Conservation (phyloP, 2,888 invertebrate species). For the Opisthograptis luteolata region DNA sequence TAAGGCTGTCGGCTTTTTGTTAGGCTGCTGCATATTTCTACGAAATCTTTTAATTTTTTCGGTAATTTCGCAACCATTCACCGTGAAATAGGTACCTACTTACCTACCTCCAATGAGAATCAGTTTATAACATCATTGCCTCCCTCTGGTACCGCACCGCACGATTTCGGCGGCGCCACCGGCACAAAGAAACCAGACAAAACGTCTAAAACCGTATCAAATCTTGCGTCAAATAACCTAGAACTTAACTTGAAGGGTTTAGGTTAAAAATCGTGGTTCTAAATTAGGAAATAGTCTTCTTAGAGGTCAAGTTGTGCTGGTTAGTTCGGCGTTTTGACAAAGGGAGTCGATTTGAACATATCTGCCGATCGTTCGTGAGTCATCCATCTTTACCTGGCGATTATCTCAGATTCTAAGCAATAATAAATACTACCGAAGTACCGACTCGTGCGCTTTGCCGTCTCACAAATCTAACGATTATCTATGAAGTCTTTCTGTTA, state of each 20-base stretch:
- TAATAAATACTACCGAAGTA: too few relatives aligned
- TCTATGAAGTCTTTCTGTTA: too few relatives aligned
- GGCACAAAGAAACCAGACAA: slow-evolving; percentile 25
- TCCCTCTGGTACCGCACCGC: slow-evolving; percentile 40
- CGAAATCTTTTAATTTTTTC: slow-evolving; percentile 38
- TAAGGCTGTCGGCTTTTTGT: too few relatives aligned
- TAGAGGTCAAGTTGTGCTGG: slow-evolving; percentile 28
- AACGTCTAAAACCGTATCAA: slow-evolving; percentile 15
- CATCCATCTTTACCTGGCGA: slow-evolving; percentile 61
- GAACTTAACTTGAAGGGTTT: slow-evolving; percentile 27
- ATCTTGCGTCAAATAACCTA: slow-evolving; percentile 1
- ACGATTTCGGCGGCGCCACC: slow-evolving; percentile 33
- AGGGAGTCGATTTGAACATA: slow-evolving; percentile 70
- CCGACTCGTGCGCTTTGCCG: slow-evolving; percentile 29
- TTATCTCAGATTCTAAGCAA: slow-evolving; percentile 59
- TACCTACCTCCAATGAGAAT: too few relatives aligned
- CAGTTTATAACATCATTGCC: too few relatives aligned
- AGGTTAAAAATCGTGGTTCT: slow-evolving; percentile 24
- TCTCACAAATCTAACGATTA: too few relatives aligned
- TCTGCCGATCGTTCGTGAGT: slow-evolving; percentile 74
- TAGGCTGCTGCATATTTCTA: too few relatives aligned
- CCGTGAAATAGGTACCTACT: slow-evolving; percentile 48
- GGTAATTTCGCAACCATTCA: slow-evolving; percentile 43
- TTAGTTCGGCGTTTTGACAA: slow-evolving; percentile 64
- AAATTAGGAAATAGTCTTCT: slow-evolving; percentile 18